Evolutionary conservation across 30 jellyfish, hydroid and myxozoan species (phyloP).

Genomic region (Mastigias papua): DNA sequence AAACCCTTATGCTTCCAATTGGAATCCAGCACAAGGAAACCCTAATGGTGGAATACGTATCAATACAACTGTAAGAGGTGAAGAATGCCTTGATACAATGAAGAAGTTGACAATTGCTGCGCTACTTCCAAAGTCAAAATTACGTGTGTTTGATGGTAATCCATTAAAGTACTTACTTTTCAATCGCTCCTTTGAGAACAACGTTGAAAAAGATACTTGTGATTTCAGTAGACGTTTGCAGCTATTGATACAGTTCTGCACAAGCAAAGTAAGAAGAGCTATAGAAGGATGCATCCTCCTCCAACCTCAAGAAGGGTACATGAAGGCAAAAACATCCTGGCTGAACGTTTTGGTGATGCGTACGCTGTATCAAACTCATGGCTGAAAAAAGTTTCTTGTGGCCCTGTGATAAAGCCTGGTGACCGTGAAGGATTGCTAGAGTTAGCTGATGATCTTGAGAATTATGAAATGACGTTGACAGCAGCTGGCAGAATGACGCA

Average conservation of each 20-base stretch:
- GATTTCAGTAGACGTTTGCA: conserved; percentile 52
- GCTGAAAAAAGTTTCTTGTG: conserved; percentile 13
- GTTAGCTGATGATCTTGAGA: conserved; percentile 17
- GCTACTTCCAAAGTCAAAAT: conserved; percentile 42
- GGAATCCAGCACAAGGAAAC: conserved; percentile 9
- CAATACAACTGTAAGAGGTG: neutral
- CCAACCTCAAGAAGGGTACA: conserved; percentile 31
- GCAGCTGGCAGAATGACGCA: conserved; percentile 29
- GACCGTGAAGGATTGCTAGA: conserved; percentile 39
- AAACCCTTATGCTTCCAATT: conserved; percentile 6
- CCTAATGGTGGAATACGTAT: conserved; percentile 6
- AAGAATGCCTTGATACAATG: conserved; percentile 37
- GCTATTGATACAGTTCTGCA: conserved; percentile 47
- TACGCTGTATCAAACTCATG: neutral
- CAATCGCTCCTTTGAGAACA: conserved; percentile 33
- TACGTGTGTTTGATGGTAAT: conserved; percentile 46
- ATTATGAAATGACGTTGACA: conserved; percentile 4
- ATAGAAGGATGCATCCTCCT: conserved; percentile 32
- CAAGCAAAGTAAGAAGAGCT: conserved; percentile 32
- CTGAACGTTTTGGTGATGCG: conserved; percentile 60
- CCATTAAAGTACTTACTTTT: conserved; percentile 35
- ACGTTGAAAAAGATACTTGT: conserved; percentile 61
- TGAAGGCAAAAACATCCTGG: conserved; percentile 54
- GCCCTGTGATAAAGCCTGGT: conserved; percentile 31
- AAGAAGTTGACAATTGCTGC: conserved; percentile 54